A percentile compares a stretch with the other conserved stretches of the same genome.
phyloP scores from a whole-genome alignment of 2,888 invertebrate species.

The Standfussiana lucernea region DNA sequence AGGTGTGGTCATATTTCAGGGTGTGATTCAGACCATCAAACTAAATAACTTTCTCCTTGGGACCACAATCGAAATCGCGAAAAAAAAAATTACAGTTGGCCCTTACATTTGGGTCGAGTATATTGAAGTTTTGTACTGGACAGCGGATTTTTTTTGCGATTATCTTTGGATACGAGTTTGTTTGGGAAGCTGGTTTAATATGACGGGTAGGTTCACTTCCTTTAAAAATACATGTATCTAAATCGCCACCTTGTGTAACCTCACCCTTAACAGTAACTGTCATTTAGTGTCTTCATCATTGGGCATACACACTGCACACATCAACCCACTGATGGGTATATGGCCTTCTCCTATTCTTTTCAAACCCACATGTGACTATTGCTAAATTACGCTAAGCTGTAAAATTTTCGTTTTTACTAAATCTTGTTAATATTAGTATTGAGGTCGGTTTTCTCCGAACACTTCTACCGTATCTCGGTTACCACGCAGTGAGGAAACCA shows the following conservation, averaged over 20 bases:
- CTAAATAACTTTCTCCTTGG: neutral
- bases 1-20: neutral
- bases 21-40: neutral
- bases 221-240: neutral
- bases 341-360: neutral
- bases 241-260: neutral
- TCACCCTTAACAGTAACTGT: neutral
- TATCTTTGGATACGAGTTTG: neutral
- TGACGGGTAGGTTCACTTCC: too few relatives aligned
- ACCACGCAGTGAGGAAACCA: neutral
- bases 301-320: too few relatives aligned
- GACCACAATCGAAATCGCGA: neutral
- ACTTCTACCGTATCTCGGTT: neutral
- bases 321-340: neutral
- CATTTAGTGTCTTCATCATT: neutral
- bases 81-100: neutral
- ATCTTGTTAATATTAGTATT: too few relatives aligned
- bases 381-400: too few relatives aligned
- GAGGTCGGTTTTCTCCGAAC: too few relatives aligned
- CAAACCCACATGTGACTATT: too few relatives aligned
- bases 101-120: too few relatives aligned
- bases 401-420: too few relatives aligned
- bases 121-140: too few relatives aligned
- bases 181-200: neutral
- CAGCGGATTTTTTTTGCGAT: too few relatives aligned